A percentile compares a stretch with the other conserved stretches of the same genome.
Conservation (phyloP, 2,888 invertebrate species). For the Sinopyrophorus schimmeli region DNA sequence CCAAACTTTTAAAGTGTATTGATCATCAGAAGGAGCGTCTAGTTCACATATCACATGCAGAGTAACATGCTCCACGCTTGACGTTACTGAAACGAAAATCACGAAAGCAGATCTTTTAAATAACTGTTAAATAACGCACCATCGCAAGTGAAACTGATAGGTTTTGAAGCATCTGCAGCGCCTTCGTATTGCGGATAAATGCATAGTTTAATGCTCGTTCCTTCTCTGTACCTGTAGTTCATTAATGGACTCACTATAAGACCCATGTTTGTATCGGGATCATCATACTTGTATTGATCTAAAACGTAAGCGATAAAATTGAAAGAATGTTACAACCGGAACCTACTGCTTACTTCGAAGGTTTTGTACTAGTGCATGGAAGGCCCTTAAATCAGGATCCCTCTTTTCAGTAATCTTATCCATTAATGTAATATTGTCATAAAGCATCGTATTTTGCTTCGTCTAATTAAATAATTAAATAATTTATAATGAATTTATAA, state of each 20-base stretch:
- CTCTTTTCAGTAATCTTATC: slow-evolving; percentile 58
- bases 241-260: slow-evolving; percentile 87
- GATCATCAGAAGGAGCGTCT: slow-evolving; percentile 61
- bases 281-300: slow-evolving; percentile 75
- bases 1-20: slow-evolving; percentile 73
- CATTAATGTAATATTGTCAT: slow-evolving; percentile 69
- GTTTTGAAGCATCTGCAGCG: slow-evolving; percentile 56
- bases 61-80: slow-evolving; percentile 84
- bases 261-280: slow-evolving; percentile 81
- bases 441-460: slow-evolving; percentile 64
- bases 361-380: slow-evolving; percentile 80
- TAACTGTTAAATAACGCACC: slow-evolving; percentile 60
- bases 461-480: no score
- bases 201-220: slow-evolving; percentile 87
- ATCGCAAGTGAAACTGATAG: slow-evolving; percentile 90
- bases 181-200: slow-evolving; percentile 67
- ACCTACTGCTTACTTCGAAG: slow-evolving; percentile 67
- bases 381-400: slow-evolving; percentile 79
- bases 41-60: slow-evolving; percentile 81
- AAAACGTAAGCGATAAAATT: slow-evolving; percentile 33
- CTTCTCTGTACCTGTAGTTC: slow-evolving; percentile 73
- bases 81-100: slow-evolving; percentile 69
- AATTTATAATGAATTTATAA: slow-evolving; percentile 12
- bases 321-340: background rate
- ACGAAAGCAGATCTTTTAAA: slow-evolving; percentile 7